Base-by-base conservation (phyloP, 2,797 vertebrate genomes). In the Allobates femoralis region DNA sequence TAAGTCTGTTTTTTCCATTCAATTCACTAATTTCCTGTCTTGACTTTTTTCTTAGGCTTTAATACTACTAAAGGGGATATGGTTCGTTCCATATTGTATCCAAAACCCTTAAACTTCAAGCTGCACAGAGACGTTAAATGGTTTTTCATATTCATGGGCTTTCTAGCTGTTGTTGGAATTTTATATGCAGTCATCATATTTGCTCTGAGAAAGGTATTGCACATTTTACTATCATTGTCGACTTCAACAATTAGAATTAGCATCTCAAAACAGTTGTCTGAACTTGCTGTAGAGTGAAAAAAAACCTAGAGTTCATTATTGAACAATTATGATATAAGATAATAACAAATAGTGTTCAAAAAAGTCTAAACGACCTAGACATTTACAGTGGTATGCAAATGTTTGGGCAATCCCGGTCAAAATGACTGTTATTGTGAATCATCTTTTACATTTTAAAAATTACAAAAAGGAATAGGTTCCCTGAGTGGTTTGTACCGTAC, bases 1-100 rank as follows among this genome's bases (percentile, higher is more conserved):
- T 16, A 14, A 53, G 4, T 50, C 11, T 50, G 23, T 12, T 46
- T 46, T 73, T 37, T 50, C 34, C 3, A 46, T n/a, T n/a, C 10
- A 26, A 15, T 50, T 73, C 46, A 46, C 3, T 18, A 18, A 53
- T 53, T 15, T 56, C 30, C 79, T 66, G 16, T 53, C 16, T 30
- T 71, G 0, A 26, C 15, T 60, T 66, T 34, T 73, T 5, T 84
- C 34, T 56, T 85, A 96, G 95, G 95, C 37, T 96, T 96, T 91
- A 94, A 90, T 89, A 96, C 95, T 69, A 93, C 94, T 23, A 96
- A 96, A 76, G 95, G 95, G 1, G 94, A 95, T 81, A 92, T 96
- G 1, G 94, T 96, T 88, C 92, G 95, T 84, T 95, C 95, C 83
- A 96, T 96, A 79, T 92, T 96, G 60, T 96, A 95, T 81, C 94